Evolutionary conservation across 2,113 vertebrate species (phyloP), one percentile per base, ranked within the genome.

Genomic region (Oncorhynchus keta): DNA sequence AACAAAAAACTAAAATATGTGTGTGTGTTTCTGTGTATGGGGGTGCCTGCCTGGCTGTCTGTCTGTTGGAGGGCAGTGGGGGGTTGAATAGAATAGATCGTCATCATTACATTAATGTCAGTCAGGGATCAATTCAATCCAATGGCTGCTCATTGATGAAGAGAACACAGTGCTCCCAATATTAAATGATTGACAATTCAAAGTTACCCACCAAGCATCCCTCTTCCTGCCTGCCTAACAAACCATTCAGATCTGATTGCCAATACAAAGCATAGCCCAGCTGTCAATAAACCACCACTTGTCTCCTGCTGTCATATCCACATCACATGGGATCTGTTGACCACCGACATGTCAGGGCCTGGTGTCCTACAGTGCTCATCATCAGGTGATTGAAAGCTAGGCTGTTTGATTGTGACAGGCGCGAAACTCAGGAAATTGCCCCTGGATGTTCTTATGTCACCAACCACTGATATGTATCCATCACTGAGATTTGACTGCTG

Each of bases 341-440:
- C 48, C 3, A 20, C 59, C 4, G 20, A 51, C 76, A 71, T 69
- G 48, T 73, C 13, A 48, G 55, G 35, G 14, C 26, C 55, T 73
- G 66, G 30, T 9, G 13, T 65, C 45, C 79, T 65, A 67, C 30
- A 49, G 24, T 65, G 39, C 49, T 69, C 67, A 72, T 13, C 30
- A n/a, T 51, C 57, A 73, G 11, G 26, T 66, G 75, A 74, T 73
- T 76, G 78, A 77, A 57, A 74, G 70, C 51, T n/a, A 5, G 13
- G 39, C 39, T 48, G 61, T 75, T 59, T 59, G 11, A 69, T 35
- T 13, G 5, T 66, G 79, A 77, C 20, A n/a, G 65, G 20, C 20
- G 32, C n/a, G 49, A 73, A 55, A 70, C 49, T 28, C 71, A 76
- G 57, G 55, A 81, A 76, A 57, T n/a, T 64, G 64, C 73, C 12